Base-by-base conservation (phyloP, 2,888 invertebrate genomes). In the Sinotaia quadrata region DNA sequence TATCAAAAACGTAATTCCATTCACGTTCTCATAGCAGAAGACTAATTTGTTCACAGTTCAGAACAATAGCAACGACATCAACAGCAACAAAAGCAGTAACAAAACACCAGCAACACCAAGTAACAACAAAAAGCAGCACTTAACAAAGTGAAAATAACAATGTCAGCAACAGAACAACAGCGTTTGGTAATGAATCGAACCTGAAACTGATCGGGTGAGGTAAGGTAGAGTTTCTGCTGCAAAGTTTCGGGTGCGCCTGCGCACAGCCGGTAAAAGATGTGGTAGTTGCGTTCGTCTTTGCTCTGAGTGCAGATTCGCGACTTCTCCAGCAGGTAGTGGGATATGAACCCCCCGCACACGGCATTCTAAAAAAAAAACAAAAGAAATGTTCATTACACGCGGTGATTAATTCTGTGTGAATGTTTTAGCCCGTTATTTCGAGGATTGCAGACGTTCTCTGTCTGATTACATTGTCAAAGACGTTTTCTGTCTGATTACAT, bases 241-340 rank as follows among this genome's bases (percentile, higher is more conserved):
- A 97, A 88, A 54, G 92, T 91, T 29, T 93, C 92, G 0, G 97
- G 94, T 0, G 97, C 95, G 0, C 98, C 98, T 1, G 97, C 96
- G 87, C 97, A 95, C 75, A 99, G 90, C 90, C 97, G 92, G 85
- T 98, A 99, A 90, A 99, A 99, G 65, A 98, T 96, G 86, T 98
- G 98, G 87, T 98, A 99, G 89, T 98, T 97, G 74, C 98, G 91
- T 89, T 99, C 98, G 75, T 95, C 96, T 0, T 92, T 91, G 73
- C 95, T 93, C 87, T 98, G 96, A 1, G 93, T 93, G 88, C 96
- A 97, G 37, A 91, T 89, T 15, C 91, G 83, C 5, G 97, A 97
- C 90, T 98, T 98, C 89, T 98, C 98, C 78, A 98, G 90, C 68
- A 99, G 90, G 89, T 99, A 98, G 89, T 98, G 98, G 0, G 97